Conservation (phyloP, 2,888 invertebrate species). For the Pseudeuparius sepicola region DNA sequence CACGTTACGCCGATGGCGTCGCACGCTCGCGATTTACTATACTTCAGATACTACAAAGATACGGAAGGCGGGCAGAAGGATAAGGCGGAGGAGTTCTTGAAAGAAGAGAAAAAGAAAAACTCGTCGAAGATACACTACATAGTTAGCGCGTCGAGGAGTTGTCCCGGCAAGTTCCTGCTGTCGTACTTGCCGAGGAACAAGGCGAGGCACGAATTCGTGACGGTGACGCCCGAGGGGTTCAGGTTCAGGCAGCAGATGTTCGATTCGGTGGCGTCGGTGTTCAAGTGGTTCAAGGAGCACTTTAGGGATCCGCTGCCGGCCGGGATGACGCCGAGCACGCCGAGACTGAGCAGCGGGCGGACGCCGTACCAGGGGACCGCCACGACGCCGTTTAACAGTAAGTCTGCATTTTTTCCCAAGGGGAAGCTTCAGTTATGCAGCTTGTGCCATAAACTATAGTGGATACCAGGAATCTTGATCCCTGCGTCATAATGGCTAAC, state of each 20-base stretch:
- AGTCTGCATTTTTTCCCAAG: slow-evolving; percentile 13
- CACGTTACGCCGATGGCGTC: slow-evolving; percentile 95
- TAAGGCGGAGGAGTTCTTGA: slow-evolving; percentile 76
- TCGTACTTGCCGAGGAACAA: slow-evolving; percentile 84
- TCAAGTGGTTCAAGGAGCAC: slow-evolving; percentile 98
- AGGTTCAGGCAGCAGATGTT: slow-evolving; percentile 84
- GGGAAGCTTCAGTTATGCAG: slow-evolving; percentile 2
- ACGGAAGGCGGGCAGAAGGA: slow-evolving; percentile 71
- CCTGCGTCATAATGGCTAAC: too few relatives aligned
- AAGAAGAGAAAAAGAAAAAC: slow-evolving; percentile 82
- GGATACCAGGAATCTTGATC: too few relatives aligned
- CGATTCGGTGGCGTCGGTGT: slow-evolving; percentile 64
- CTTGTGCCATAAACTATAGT: too few relatives aligned
- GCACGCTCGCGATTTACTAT: slow-evolving; percentile 79
- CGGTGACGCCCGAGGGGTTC: slow-evolving; percentile 87
- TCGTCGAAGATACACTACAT: slow-evolving; percentile 84
- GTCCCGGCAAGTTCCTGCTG: slow-evolving; percentile 86
- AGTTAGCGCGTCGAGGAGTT: slow-evolving; percentile 71
- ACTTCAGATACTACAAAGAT: slow-evolving; percentile 78
- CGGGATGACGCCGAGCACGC: slow-evolving; percentile 62
- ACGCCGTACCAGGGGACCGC: slow-evolving; percentile 42
- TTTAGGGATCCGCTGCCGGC: slow-evolving; percentile 83
- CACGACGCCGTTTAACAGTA: slow-evolving; percentile 32
- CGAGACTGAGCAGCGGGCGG: slow-evolving; percentile 44
- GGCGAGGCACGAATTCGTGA: slow-evolving; percentile 84